Evolutionary conservation across 2,113 vertebrate genomes (phyloP).

Genomic region (Erinaceus europaeus): DNA sequence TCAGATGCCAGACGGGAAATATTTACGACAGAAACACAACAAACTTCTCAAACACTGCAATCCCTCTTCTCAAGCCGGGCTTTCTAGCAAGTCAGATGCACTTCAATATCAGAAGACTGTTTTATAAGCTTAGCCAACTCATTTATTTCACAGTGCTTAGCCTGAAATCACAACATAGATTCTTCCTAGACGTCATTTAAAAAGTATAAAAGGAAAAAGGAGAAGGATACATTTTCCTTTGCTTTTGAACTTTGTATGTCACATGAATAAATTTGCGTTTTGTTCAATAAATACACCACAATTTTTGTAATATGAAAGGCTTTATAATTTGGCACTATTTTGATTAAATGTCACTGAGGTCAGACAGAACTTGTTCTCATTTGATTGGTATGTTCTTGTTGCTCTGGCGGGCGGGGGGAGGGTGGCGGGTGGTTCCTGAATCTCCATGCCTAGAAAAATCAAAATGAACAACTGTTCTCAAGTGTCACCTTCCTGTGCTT

Average conservation of each 20-base stretch:
- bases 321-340: too few relatives aligned
- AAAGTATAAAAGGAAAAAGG: too few relatives aligned
- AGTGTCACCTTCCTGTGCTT: not conserved
- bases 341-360: too few relatives aligned
- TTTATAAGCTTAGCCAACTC: not conserved
- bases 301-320: too few relatives aligned
- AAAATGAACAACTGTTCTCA: not conserved
- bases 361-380: not conserved
- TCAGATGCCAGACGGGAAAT: slow-evolving; percentile 21
- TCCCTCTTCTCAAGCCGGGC: not conserved
- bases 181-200: too few relatives aligned
- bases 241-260: too few relatives aligned
- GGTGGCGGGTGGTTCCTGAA: too few relatives aligned
- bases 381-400: too few relatives aligned
- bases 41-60: slow-evolving; percentile 13
- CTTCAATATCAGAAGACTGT: not conserved
- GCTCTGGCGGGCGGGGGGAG: too few relatives aligned
- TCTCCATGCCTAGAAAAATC: not conserved
- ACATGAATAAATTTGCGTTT: too few relatives aligned
- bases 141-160: not conserved
- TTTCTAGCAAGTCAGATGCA: not conserved
- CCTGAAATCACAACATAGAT: slow-evolving; percentile 8
- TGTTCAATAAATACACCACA: too few relatives aligned
- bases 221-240: too few relatives aligned
- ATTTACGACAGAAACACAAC: not conserved